Evolutionary conservation across 2,797 vertebrate genomes (phyloP).

Genomic region (Eulemur mongoz): DNA sequence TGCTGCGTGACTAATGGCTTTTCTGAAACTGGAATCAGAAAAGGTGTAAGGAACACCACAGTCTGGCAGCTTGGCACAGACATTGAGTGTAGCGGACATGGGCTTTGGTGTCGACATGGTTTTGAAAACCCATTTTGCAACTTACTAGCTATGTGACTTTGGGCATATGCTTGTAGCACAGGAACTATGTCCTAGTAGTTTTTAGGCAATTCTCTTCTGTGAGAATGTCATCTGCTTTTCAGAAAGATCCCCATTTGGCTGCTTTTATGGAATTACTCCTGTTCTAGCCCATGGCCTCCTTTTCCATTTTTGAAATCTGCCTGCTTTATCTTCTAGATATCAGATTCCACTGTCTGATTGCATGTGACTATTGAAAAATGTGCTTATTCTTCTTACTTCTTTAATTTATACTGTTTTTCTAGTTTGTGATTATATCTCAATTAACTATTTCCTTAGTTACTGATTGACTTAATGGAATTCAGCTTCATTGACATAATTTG

Average conservation of each 20-base stretch:
- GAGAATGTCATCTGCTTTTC: conserved; percentile 53
- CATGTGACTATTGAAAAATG: conserved; percentile 70
- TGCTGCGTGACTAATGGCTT: neutral
- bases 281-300: conserved; percentile 11
- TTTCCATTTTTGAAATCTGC: conserved; percentile 64
- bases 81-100: neutral
- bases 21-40: neutral
- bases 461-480: conserved; percentile 79
- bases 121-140: conserved; percentile 36
- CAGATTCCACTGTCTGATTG: conserved; percentile 69
- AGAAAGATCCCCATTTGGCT: conserved; percentile 53
- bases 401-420: conserved; percentile 76
- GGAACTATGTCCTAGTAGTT: conserved; percentile 30
- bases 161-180: neutral
- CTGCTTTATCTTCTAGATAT: conserved; percentile 72
- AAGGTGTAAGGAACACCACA: neutral
- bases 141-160: conserved; percentile 38
- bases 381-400: conserved; percentile 68
- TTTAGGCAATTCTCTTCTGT: conserved; percentile 38
- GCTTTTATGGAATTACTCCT: conserved; percentile 58
- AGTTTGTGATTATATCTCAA: conserved; percentile 77
- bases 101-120: neutral
- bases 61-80: neutral
- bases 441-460: conserved; percentile 80
- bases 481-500: conserved; percentile 73